Base-by-base conservation (phyloP, 64 coral and sea anemone genomes). In the Stichodactyla helianthus region DNA sequence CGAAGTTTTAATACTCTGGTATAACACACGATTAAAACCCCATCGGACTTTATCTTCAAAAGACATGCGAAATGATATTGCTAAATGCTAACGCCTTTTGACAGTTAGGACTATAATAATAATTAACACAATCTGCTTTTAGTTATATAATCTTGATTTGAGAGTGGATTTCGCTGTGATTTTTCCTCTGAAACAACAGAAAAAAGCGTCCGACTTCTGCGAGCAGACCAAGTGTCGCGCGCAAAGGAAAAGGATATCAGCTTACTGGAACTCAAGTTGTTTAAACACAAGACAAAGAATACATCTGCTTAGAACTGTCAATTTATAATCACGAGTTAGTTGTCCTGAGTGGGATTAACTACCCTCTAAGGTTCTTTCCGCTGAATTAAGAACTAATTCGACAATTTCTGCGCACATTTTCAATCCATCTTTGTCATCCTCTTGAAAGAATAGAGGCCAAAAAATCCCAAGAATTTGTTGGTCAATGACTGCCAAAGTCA, bases 231-330 rank as follows among this genome's bases (percentile, higher is more conserved):
- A 9, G 25, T 23, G 68, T 74, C 68, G 68, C 23, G 26, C 22
- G 65, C 17, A 74, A 14, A 74, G 25, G 68, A 27, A 74, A 31
- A 23, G 25, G 27, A 26, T 74, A 74, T 74, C 68, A 74, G 7
- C 26, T 74, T 74, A 74, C 68, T 74, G 68, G 7, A 74, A 74
- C 12, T 9, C 68, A 31, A 74, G 68, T 74, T 74, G 68, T 74
- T 71, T 74, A 27, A 74, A 74, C 68, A 74, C 68, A 13, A 74
- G 68, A 9, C 22, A 74, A 74, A 31, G 68, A 10, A 31, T 74
- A 31, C 68, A 74, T 26, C 68, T 74, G 68, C 26, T 74, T 74
- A 74, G 68, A 74, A 31, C 27, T 74, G 22, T 74, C 25, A 31
- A 74, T 74, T 6, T 19, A 27, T 28, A 74, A 23, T 74, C 68